Conservation (phyloP, 35 echinoderm and acorn worm species). For the Apostichopus parvimensis region DNA sequence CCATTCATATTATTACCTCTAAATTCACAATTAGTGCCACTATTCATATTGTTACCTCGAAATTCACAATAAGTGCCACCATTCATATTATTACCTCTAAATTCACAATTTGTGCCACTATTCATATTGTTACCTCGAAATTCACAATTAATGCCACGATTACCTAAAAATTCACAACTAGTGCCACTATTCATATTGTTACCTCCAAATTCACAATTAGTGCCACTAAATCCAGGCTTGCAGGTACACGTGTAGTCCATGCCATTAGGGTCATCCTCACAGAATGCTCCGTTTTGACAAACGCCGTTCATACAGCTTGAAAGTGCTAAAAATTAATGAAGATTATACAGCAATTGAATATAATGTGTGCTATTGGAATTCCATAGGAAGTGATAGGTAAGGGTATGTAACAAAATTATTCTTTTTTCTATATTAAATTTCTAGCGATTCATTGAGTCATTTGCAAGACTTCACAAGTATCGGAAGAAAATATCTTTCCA, state of each 20-base stretch:
- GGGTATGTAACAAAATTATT: too few relatives aligned
- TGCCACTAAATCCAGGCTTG: background rate
- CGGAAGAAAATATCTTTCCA: too few relatives aligned
- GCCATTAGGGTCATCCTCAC: constrained; percentile 1
- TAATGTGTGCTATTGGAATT: too few relatives aligned
- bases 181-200: background rate
- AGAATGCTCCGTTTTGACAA: background rate
- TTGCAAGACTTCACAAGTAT: too few relatives aligned
- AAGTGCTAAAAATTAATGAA: background rate
- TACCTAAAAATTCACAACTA: background rate
- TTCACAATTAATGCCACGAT: background rate
- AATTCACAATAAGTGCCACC: background rate
- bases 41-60: background rate
- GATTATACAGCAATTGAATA: background rate
- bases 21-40: background rate
- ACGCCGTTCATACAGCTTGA: background rate
- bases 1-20: background rate
- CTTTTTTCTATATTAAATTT: too few relatives aligned
- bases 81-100: background rate
- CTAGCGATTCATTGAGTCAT: too few relatives aligned
- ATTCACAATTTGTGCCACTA: background rate
- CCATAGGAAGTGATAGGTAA: too few relatives aligned
- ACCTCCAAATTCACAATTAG: constrained; percentile 2
- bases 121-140: background rate
- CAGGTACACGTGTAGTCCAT: constrained; percentile 16